Evolutionary conservation across 2,888 invertebrate genomes (phyloP), one percentile per base, ranked within the genome.

Genomic region (Hydroisotoma schaefferi): DNA sequence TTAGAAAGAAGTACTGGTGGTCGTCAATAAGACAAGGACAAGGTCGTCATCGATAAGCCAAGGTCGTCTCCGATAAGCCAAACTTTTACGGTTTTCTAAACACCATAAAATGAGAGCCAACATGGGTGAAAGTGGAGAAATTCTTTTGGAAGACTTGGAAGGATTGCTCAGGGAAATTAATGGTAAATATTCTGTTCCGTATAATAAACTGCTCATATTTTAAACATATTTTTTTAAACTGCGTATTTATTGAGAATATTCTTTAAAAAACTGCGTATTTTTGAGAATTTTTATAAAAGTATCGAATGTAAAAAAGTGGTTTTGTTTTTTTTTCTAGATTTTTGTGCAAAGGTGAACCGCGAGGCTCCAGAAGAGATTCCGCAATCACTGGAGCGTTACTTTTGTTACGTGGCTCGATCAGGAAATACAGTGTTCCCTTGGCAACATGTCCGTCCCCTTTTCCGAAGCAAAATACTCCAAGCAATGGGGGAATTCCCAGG

Each of bases 351-450:
- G 74, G 75, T 69, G 75, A 78, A 71, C 75, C 77, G 68, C 77
- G 79, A 60, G 22, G 58, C 25, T n/a, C 73, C 78, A 40, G 87
- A 87, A 77, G 88, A 88, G 74, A 91, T 94, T 74, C 92, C 94
- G 22, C 84, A 87, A 66, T 87, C 91, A 75, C 81, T 95, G 62
- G 93, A 94, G 74, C 91, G 92, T 63, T 94, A 93, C 77, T 81
- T 95, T 70, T 83, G 84, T 71, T 88, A 88, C 80, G 91, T 95
- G 71, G 94, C 94, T 4, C 89, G 89, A 78, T 94, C 93, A 74
- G 94, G 95, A 68, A 92, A 94, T 79, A 91, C 92, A 37, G 85
- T 94, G 68, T 94, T 91, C 76, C 91, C 92, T 75, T 95, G 94
- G 94, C 80, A 87, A 46, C 82, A 88, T 68, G 84, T 94, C 52